Percentiles rank a stretch among this genome's conserved stretches.
These are phyloP conservation scores for Thaleichthys pacificus DNA, from an alignment of 2,797 vertebrate species.

Conservation along the genomic window DNA sequence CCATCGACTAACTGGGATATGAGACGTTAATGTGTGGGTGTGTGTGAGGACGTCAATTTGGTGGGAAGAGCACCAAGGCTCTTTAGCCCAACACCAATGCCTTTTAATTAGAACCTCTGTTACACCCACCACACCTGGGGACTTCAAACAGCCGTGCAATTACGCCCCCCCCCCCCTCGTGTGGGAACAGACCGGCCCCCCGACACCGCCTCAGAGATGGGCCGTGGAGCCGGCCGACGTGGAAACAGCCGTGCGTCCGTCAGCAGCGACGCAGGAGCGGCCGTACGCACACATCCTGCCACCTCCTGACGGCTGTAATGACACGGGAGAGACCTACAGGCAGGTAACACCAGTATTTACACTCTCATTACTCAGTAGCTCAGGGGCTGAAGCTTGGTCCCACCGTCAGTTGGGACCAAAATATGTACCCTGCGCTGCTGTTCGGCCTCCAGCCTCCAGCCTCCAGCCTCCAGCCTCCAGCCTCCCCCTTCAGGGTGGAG, in stretches of 20 bases:
- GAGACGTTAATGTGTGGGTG: neutral
- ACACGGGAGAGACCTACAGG: no score
- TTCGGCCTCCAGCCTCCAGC: no score
- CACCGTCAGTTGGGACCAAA: neutral
- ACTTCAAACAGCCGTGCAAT: conserved; percentile 45
- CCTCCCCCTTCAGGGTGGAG: conserved; percentile 33
- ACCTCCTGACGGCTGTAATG: no score
- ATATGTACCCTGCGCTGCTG: neutral
- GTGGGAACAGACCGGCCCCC: conserved; percentile 11
- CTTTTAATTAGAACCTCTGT: conserved; percentile 57
- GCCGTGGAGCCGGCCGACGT: neutral
- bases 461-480: no score
- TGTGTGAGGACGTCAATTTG: conserved; percentile 23
- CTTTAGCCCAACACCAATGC: conserved; percentile 10
- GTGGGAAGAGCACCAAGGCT: conserved; percentile 39
- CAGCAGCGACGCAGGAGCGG: no score
- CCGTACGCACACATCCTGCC: no score
- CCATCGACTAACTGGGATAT: neutral
- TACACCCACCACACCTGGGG: conserved; percentile 40
- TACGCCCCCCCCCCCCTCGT: conserved; percentile 21
- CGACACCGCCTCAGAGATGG: no score
- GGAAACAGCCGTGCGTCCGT: no score
- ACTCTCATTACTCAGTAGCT: neutral
- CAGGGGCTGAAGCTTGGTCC: neutral
- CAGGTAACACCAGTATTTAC: no score